Evolutionary conservation across 2,888 invertebrate genomes (phyloP).

Genomic region (Phymatocera aterrima): DNA sequence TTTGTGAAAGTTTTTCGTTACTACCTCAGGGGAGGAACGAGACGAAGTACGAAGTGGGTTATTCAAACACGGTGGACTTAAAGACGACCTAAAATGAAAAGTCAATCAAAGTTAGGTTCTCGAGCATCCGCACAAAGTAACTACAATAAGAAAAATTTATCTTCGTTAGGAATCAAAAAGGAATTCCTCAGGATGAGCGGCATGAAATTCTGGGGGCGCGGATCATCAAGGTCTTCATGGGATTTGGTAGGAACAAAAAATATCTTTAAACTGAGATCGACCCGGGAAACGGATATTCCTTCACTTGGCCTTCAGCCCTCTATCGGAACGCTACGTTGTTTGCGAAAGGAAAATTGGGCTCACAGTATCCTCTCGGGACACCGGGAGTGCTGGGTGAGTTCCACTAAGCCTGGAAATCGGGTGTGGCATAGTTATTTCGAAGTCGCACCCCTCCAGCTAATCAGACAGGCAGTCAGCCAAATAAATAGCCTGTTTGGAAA

Average conservation of each 20-base stretch:
- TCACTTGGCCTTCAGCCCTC: background rate
- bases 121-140: background rate
- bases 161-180: background rate
- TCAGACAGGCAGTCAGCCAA: too few species aligned
- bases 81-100: background rate
- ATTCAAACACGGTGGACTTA: background rate
- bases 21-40: background rate
- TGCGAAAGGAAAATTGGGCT: background rate
- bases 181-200: background rate
- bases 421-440: too few species aligned
- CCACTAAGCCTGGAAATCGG: background rate
- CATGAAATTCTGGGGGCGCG: background rate
- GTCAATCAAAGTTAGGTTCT: background rate
- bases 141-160: background rate
- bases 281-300: background rate
- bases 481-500: too few species aligned
- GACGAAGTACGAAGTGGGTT: background rate
- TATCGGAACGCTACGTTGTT: background rate
- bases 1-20: background rate
- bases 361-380: background rate
- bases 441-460: too few species aligned
- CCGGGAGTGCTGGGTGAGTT: background rate
- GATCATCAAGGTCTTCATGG: background rate
- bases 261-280: background rate
- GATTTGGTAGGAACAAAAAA: background rate